Conservation (phyloP, 2,888 invertebrate genomes). For the Lycaena phlaeas region DNA sequence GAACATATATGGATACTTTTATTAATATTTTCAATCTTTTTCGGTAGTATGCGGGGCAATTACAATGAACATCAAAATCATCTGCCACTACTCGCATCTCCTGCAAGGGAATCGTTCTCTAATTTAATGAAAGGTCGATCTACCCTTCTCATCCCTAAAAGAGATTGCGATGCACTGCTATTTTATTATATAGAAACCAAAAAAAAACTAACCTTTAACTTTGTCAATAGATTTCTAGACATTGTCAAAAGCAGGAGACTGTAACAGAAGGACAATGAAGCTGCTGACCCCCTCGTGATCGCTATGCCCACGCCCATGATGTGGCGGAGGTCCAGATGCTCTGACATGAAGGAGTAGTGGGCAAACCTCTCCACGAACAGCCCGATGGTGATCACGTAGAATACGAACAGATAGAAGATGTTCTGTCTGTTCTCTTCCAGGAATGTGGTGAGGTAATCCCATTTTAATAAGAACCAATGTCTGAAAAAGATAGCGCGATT, state of each 20-base stretch:
- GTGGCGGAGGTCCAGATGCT: slow-evolving; percentile 94
- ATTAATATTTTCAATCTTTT: background rate
- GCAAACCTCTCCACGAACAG: slow-evolving; percentile 96
- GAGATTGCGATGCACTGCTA: no score
- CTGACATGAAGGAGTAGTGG: slow-evolving; percentile 96
- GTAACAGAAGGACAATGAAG: slow-evolving; percentile 95
- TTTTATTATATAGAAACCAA: no score
- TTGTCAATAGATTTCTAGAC: slow-evolving; percentile 93
- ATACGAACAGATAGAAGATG: slow-evolving; percentile 94
- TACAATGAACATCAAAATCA: no score
- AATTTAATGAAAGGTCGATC: no score
- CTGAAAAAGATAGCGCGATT: slow-evolving; percentile 34
- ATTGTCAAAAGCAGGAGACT: slow-evolving; percentile 91
- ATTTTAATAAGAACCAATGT: slow-evolving; percentile 82
- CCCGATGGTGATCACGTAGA: slow-evolving; percentile 94
- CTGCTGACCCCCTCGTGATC: slow-evolving; percentile 94
- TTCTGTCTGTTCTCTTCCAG: slow-evolving; percentile 97
- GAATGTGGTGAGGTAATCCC: slow-evolving; percentile 91
- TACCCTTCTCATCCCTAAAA: no score
- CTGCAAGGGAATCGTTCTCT: no score
- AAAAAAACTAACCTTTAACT: slow-evolving; percentile 75
- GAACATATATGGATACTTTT: no score
- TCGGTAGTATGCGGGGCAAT: no score
- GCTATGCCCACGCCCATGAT: slow-evolving; percentile 99
- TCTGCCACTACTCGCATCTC: no score